Evolutionary conservation across 2,797 vertebrate genomes (phyloP), one percentile per base, ranked within the genome.

Genomic region (Aselliscus stoliczkanus): DNA sequence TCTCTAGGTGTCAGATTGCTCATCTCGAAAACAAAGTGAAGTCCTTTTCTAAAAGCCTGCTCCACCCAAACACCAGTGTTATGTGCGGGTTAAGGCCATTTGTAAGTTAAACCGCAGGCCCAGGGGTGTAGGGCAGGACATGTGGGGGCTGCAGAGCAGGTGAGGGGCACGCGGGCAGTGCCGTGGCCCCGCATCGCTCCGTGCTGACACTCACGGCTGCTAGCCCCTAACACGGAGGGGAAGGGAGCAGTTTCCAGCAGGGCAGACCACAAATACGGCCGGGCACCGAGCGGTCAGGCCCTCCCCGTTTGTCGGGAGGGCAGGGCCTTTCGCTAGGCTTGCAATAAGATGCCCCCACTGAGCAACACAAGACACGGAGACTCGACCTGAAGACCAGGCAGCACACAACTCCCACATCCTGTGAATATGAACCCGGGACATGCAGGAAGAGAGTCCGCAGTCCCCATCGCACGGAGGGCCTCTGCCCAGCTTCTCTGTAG

Each of bases 401-500:
- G 58, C 34, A 23, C 39, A 34, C 4, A 25, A 4, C n/a, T 20
- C 82, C 52, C n/a, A n/a, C 14, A 25, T 12, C 20, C 15, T 31
- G 11, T 1, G 0, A 47, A 4, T 11, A 11, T 0, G 9, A 1
- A 20, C 6, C 11, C 5, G 0, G 2, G 31, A 20, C 11, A 13
- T 5, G n/a, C 15, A 75, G 9, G 25, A 73, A 15, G n/a, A 56
- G 60, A 7, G 1, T 6, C 13, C 7, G 13, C 42, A 7, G n/a
- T 27, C 7, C 31, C 64, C 3, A 0, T 0, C 5, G 13, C 44
- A 1, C 56, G 39, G 2, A 15, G 39, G 27, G 31, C 6, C 29
- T 44, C 27, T 27, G 42, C 14, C 1, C 9, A 31, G 76, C 29
- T 8, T 21, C 52, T 52, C 42, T 14, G 1, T 2, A 0, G 25